phyloP scores from a whole-genome alignment of 2,888 invertebrate species.

The Rhodophaea formosa region DNA sequence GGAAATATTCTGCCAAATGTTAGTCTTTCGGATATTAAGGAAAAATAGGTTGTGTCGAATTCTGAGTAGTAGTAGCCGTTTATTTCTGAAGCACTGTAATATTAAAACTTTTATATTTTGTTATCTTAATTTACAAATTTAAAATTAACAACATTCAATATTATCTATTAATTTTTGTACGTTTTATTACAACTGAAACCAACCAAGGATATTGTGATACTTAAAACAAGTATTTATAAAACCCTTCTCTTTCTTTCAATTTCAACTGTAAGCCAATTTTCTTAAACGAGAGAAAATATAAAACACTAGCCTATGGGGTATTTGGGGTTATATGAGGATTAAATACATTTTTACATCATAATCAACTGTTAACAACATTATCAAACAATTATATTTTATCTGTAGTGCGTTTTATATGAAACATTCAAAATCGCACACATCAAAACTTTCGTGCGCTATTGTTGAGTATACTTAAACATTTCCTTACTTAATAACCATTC shows the following conservation, averaged over 20 bases:
- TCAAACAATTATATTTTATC: constrained; percentile 48
- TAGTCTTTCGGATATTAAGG: too few species aligned
- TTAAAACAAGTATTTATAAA: neutral
- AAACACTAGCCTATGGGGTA: constrained; percentile 52
- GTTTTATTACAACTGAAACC: neutral
- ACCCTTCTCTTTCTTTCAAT: neutral
- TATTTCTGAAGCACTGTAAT: too few species aligned
- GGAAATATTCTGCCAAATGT: too few species aligned
- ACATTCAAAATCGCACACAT: constrained; percentile 23
- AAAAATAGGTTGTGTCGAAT: too few species aligned
- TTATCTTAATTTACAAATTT: too few species aligned
- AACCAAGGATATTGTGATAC: neutral
- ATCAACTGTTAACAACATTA: constrained; percentile 71
- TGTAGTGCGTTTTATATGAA: constrained; percentile 23
- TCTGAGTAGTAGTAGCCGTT: too few species aligned
- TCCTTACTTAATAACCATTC: constrained; percentile 4
- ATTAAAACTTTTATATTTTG: too few species aligned
- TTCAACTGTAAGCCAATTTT: constrained; percentile 54
- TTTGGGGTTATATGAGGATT: constrained; percentile 60
- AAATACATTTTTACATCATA: constrained; percentile 65
- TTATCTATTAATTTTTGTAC: neutral
- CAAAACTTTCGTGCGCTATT: constrained; percentile 18
- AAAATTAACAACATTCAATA: too few species aligned
- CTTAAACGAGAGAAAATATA: constrained; percentile 38
- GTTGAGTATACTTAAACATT: constrained; percentile 9